Base-by-base conservation (phyloP, 2,888 invertebrate genomes). In the Tupiocoris notatus region DNA sequence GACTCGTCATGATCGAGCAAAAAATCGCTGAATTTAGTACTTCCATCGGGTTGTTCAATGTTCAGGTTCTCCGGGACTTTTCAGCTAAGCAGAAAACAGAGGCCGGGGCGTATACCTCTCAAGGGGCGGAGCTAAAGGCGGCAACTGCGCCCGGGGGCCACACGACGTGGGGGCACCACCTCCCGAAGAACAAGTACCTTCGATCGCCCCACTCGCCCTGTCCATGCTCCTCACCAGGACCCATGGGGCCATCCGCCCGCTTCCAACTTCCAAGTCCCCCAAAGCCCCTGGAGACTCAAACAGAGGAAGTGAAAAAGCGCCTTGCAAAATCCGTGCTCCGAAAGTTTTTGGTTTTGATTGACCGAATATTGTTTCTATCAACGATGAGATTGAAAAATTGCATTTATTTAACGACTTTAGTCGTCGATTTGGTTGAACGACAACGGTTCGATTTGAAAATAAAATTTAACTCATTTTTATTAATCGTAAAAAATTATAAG, bases 221-320 rank as follows among this genome's bases (percentile, higher is more conserved):
- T 7, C 7, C 7, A 54, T 9, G 54, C 54, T 39, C 39, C 39
- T 12, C 39, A 3, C 39, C 39, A 39, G 39, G 12, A 3, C 39
- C 39, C 39, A 39, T 39, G 39, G 39, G 39, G 39, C 39, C 39
- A 39, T 39, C 39, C 39, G 39, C 39, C 3, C 3, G 12, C 39
- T 39, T 39, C 39, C 22, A 67, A 57, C 67, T 67, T 65, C 39
- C 65, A 65, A 65, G 65, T 67, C 67, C 67, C 67, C 57, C 21
- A 3, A 23, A 18, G 21, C 54, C 66, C 54, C 66, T 21, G 20
- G 56, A 39, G 39, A 39, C 39, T 39, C 39, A 12, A 39, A 59
- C 22, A 64, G 24, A 71, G 23, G 21, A 22, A 57, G 57, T 25
- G 24, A 74, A 39, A 39, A 39, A 39, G 39, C 39, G 3, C 39